Evolutionary conservation across 2,888 invertebrate species (phyloP), one percentile per base, ranked within the genome.

Genomic region (Caenorhabditis sp.): DNA sequence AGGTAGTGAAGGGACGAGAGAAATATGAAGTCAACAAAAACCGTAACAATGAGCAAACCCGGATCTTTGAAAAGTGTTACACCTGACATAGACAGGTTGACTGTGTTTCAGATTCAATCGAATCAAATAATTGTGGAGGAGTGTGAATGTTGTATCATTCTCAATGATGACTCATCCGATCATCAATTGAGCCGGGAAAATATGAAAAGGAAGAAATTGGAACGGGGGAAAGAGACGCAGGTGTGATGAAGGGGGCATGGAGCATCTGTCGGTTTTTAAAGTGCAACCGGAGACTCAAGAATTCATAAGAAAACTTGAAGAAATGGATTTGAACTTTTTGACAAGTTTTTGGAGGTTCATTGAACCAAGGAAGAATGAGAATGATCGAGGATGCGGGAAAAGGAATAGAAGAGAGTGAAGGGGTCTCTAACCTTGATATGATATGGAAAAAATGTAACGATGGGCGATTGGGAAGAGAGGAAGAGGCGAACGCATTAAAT

Each of bases 371-470:
- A n/a, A 54, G 12, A 38, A 31, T 64, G 28, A 61, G 49, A 51
- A 22, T 38, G 26, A 24, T 64, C 0, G 64, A 64, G 68, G 38
- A 47, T 47, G 47, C 47, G 19, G 47, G 47, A 19, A 22, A 28
- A 8, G n/a, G 68, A 51, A 47, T n/a, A 41, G 35, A 22, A 58
- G 19, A 14, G 22, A 41, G 41, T n/a, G 19, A 26, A 41, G 26
- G 49, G 56, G 24, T 38, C 28, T 58, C 58, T 58, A 58, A 61
- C 76, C 68, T 76, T 76, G 76, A 76, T 76, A 76, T 76, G 76
- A 76, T 76, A 76, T 66, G 58, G 68, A 69, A 75, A 66, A 75
- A 66, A 75, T 75, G 75, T 24, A 75, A 75, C 75, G 75, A 75
- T 68, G 51, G 38, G 41, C 59, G 24, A 12, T 38, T 12, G 38